These are phyloP conservation scores for Tragelaphus scriptus DNA, from an alignment of 2,113 vertebrate genomes.

Conservation along the genomic window DNA sequence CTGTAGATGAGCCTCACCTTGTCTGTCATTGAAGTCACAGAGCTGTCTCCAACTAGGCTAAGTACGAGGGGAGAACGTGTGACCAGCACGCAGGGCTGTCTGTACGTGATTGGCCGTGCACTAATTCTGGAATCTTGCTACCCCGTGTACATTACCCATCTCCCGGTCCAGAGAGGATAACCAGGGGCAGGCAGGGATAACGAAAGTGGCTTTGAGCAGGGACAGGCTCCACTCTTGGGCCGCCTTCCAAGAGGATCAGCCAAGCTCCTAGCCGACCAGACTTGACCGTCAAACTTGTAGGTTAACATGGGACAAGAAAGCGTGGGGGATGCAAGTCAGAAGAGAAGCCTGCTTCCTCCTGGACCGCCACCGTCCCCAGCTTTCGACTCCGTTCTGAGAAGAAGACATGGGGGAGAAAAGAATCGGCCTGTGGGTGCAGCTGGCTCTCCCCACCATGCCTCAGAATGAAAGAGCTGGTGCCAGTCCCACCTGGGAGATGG, in stretches of 20 bases:
- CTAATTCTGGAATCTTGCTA: background rate
- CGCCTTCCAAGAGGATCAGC: background rate
- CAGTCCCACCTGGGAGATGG: background rate
- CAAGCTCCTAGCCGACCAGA: background rate
- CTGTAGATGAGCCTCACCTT: background rate
- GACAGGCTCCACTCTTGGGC: background rate
- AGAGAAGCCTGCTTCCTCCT: background rate
- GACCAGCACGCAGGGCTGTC: too few relatives aligned
- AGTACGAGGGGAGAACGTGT: accelerated
- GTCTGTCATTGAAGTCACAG: background rate
- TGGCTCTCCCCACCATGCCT: background rate
- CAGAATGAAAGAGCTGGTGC: background rate
- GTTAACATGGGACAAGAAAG: background rate
- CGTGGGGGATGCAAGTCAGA: accelerated
- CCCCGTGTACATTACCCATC: accelerated
- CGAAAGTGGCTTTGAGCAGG: background rate
- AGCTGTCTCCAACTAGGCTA: background rate
- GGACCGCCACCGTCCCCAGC: background rate
- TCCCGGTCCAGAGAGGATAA: background rate
- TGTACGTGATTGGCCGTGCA: accelerated
- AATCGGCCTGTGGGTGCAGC: background rate
- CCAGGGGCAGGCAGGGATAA: background rate
- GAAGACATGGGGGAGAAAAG: background rate
- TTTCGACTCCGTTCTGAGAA: background rate
- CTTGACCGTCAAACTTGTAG: background rate